Evolutionary conservation across 2,113 vertebrate genomes (phyloP).

Genomic region (Lamprotornis superbus): DNA sequence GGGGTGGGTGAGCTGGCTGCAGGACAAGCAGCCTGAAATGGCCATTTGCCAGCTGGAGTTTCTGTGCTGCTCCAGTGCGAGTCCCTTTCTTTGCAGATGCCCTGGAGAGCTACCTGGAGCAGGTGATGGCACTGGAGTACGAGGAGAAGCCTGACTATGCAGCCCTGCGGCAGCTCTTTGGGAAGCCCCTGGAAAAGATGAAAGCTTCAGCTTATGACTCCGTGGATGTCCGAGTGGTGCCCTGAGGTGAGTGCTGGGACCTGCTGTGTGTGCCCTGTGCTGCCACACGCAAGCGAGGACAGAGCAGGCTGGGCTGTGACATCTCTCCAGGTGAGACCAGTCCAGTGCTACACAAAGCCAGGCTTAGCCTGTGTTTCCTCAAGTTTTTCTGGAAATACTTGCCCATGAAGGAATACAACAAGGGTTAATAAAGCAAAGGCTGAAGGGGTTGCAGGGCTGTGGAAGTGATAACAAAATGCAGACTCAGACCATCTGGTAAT

Average conservation of each 20-base stretch:
- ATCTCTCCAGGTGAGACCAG: neutral
- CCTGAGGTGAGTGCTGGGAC: conserved; percentile 31
- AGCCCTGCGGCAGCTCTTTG: conserved; percentile 67
- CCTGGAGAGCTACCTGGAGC: conserved; percentile 76
- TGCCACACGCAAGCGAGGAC: neutral
- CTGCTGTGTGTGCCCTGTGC: rapidly evolving
- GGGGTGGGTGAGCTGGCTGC: neutral
- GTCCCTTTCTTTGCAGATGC: conserved; percentile 64
- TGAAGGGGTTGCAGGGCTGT: neutral
- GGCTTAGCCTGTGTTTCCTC: neutral
- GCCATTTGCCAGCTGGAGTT: neutral
- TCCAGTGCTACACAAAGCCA: neutral
- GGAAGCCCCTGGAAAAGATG: conserved; percentile 66
- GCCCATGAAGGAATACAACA: neutral
- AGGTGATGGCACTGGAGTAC: conserved; percentile 79
- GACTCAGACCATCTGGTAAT: neutral
- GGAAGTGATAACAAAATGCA: neutral
- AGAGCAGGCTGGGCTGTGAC: neutral
- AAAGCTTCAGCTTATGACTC: conserved; percentile 62
- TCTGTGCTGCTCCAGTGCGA: neutral
- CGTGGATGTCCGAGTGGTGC: conserved; percentile 47
- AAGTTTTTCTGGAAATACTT: neutral
- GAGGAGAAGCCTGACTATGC: conserved; percentile 82
- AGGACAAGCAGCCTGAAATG: neutral
- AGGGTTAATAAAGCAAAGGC: neutral